These are phyloP conservation scores for Choristoneura fumiferana DNA, from an alignment of 1,140 invertebrate species.

Conservation along the genomic window DNA sequence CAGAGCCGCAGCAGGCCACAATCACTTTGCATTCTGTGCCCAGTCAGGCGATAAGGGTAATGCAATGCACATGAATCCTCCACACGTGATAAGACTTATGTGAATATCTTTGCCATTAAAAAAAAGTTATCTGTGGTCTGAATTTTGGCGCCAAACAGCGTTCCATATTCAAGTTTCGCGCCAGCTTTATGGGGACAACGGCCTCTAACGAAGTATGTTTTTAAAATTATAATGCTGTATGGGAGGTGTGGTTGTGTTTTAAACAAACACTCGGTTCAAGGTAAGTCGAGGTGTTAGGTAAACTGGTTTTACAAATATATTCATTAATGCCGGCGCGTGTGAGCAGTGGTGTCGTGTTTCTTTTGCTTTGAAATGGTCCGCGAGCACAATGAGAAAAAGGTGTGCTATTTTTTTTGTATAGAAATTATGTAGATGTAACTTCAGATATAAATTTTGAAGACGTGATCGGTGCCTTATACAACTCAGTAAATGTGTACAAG, in stretches of 20 bases:
- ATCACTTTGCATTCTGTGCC: background rate
- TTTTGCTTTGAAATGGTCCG: slow-evolving; percentile 24
- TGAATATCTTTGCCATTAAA: background rate
- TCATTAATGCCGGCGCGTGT: slow-evolving; percentile 4
- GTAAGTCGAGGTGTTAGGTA: background rate
- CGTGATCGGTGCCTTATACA: too few relatives aligned
- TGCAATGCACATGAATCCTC: slow-evolving; percentile 16
- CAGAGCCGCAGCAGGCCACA: slow-evolving; percentile 3
- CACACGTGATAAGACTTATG: background rate
- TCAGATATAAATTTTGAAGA: too few relatives aligned
- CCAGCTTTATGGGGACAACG: slow-evolving; percentile 41
- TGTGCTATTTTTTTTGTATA: slow-evolving; percentile 17
- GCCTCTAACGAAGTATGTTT: slow-evolving; percentile 39
- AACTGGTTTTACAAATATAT: slow-evolving; percentile 7
- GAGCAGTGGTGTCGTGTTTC: slow-evolving; percentile 20
- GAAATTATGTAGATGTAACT: too few relatives aligned
- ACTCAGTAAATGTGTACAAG: too few relatives aligned
- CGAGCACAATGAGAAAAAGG: slow-evolving; percentile 30
- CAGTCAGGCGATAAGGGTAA: slow-evolving; percentile 26
- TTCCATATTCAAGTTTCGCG: background rate
- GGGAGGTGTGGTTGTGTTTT: background rate
- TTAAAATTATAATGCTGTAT: background rate
- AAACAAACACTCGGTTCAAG: slow-evolving; percentile 7
- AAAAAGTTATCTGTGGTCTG: background rate
- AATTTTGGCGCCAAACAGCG: background rate